Evolutionary conservation across 1,140 invertebrate species (phyloP), one percentile per base, ranked within the genome.

Genomic region (Trigoniulus corallinus): DNA sequence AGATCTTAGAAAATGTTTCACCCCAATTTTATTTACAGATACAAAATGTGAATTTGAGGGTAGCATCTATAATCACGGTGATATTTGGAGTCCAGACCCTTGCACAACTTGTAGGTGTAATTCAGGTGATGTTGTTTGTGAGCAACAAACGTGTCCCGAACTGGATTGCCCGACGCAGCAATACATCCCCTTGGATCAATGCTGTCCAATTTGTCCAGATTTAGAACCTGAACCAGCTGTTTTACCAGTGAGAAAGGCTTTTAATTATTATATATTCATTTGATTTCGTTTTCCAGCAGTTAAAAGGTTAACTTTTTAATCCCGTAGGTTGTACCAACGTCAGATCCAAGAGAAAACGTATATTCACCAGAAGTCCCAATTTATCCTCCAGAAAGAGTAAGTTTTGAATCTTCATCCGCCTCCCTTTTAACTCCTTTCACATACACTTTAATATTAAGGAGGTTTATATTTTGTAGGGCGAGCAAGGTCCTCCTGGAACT

Each of bases 21-120:
- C n/a, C n/a, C n/a, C n/a, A n/a, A n/a, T n/a, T n/a, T n/a, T n/a
- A n/a, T n/a, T n/a, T n/a, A n/a, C n/a, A n/a, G n/a, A n/a, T n/a
- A 50, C 34, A 18, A n/a, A 20, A 7, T 75, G 73, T 58, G 55
- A 57, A 37, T 66, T 72, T 53, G 67, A 76, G 42, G 74, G 73
- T 12, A 60, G 67, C 54, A 64, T 61, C 45, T 80, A 77, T 63
- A 61, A 67, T 1, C 76, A 81, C 48, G 76, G 76, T 12, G 72
- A 78, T 50, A 67, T 67, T 39, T 80, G 77, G 77, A 71, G 70
- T 56, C 67, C 74, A 3, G 74, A 77, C 60, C 68, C 69, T 50
- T 82, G 80, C 62, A 77, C 76, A 0, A 65, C 72, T 22, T 82
- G 80, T 59, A 67, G 67, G 44, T 83, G 80, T 58, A 62, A 59